These are phyloP conservation scores for Crenuchus spilurus DNA, from an alignment of 2,797 vertebrate species.

Conservation along the genomic window DNA sequence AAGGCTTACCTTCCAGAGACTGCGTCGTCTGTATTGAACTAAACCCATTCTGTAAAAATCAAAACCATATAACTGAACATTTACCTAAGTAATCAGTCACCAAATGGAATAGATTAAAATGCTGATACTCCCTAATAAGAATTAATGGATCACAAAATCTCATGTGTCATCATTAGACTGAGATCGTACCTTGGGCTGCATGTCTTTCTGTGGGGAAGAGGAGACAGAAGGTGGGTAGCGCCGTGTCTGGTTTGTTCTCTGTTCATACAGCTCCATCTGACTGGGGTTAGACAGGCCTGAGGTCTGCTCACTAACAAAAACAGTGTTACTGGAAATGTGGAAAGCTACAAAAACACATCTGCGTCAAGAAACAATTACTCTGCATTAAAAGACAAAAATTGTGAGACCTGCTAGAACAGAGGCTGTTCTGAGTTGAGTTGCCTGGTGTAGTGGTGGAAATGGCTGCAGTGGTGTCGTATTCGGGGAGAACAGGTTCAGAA, in stretches of 20 bases:
- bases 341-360: not conserved
- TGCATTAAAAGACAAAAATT: not conserved
- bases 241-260: constrained; percentile 89
- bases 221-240: constrained; percentile 90
- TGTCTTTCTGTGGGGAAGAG: constrained; percentile 94
- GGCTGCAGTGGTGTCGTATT: constrained; percentile 85
- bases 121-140: too few species aligned
- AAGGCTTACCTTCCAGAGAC: constrained; percentile 87
- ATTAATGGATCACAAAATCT: too few species aligned
- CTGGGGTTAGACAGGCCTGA: constrained; percentile 88
- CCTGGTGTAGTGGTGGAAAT: constrained; percentile 72
- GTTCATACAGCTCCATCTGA: constrained; percentile 94
- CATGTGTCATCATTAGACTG: too few species aligned
- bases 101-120: too few species aligned
- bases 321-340: not conserved
- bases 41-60: constrained; percentile 89
- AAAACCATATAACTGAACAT: constrained; percentile 29
- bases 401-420: constrained; percentile 88
- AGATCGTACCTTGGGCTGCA: constrained; percentile 88
- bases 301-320: constrained; percentile 82
- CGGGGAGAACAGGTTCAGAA: constrained; percentile 91
- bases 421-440: constrained; percentile 87
- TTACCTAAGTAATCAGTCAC: too few species aligned
- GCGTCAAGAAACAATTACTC: not conserved
- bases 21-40: constrained; percentile 88